phyloP scores from a whole-genome alignment of 2,888 invertebrate genomes.

The Eueremaeus valkanovi region DNA sequence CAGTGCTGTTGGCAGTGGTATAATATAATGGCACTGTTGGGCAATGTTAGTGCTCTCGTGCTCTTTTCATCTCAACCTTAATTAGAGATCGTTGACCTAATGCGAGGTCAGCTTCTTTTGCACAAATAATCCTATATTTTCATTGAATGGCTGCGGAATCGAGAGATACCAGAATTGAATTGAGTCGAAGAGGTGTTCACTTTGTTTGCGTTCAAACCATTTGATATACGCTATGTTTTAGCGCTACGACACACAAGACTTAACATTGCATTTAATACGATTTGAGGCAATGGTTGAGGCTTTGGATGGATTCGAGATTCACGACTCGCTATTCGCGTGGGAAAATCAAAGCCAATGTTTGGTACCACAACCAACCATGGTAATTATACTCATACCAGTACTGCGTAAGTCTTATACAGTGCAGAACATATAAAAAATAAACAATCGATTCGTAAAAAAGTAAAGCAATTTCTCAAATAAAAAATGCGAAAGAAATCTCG shows the following conservation, averaged over 20 bases:
- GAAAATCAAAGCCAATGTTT: neutral
- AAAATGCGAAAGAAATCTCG: no score
- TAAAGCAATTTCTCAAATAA: neutral
- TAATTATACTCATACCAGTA: no score
- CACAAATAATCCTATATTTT: neutral
- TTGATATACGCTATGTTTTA: constrained; percentile 16
- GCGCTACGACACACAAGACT: constrained; percentile 8
- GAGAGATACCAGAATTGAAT: neutral
- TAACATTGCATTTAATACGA: constrained; percentile 12
- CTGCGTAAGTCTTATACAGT: no score
- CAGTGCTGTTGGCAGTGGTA: neutral
- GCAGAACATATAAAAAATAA: neutral
- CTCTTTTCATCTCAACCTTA: constrained; percentile 16
- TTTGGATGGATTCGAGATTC: no score
- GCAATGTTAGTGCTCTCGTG: neutral
- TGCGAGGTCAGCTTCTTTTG: constrained; percentile 7
- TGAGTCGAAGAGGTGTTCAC: neutral
- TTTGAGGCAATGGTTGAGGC: neutral
- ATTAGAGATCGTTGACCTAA: constrained; percentile 12
- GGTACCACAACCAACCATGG: neutral
- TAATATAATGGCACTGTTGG: neutral
- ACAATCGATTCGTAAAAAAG: neutral
- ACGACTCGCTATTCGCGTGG: constrained; percentile 16
- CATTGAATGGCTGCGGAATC: neutral
- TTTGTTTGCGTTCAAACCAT: no score